Evolutionary conservation across 2,113 vertebrate species (phyloP).

Genomic region (Arenaria interpres): DNA sequence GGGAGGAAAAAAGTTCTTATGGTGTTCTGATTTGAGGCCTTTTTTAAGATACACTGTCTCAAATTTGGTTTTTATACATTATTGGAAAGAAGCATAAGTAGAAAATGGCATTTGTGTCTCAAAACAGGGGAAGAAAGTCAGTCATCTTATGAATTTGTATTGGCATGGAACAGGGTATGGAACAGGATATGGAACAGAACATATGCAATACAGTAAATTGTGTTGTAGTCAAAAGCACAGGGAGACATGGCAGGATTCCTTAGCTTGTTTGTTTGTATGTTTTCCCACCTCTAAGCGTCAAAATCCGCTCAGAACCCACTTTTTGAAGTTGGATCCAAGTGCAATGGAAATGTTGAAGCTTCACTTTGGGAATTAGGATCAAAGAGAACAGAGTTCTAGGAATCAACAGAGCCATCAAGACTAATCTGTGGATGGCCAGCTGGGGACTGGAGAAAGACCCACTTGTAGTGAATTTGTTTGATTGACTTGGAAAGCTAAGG

Average conservation of each 20-base stretch:
- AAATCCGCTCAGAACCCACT: neutral
- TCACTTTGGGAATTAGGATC: neutral
- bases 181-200: too few species aligned
- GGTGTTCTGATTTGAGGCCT: neutral
- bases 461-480: neutral
- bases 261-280: neutral
- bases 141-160: neutral
- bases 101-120: neutral
- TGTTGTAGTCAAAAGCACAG: neutral
- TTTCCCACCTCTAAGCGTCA: neutral
- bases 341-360: neutral
- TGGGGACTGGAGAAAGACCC: neutral
- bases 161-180: neutral
- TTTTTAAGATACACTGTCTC: neutral
- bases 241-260: neutral
- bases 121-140: neutral
- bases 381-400: neutral
- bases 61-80: neutral
- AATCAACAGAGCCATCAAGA: neutral
- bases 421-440: neutral
- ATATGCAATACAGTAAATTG: neutral
- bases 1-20: neutral
- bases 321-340: neutral
- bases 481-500: neutral
- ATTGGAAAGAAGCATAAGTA: neutral